Evolutionary conservation across 2,113 vertebrate species (phyloP), one percentile per base, ranked within the genome.

Genomic region (Indicator maculatus): DNA sequence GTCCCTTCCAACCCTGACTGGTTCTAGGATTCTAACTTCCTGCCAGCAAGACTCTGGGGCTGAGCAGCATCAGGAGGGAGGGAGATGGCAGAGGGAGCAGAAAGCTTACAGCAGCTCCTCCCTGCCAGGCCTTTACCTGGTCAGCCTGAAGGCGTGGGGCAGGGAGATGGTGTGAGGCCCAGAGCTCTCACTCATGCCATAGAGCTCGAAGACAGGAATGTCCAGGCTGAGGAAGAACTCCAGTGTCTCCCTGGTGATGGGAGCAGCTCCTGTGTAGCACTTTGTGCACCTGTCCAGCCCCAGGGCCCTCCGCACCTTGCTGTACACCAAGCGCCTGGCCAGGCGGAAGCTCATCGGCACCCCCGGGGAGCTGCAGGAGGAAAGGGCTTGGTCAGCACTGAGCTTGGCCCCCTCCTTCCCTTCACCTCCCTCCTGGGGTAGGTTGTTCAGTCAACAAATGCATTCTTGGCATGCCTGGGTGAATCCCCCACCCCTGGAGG

Each of bases 221-320:
- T 99, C 98, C 39, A 99, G 97, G 84, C 99, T 99, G n/a, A 99
- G 90, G 64, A 99, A 99, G 96, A 99, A 99, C 45, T 99, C 98
- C 45, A 98, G 89, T 0, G 98, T 99, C 26, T 99, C 98, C 53
- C 97, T 98, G 93, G 98, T 96, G 66, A 99, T 99, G 58, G 99
- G 98, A 1, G 98, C 99, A 0, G 99, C 99, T 6, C 98, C 98
- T 0, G 99, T 98, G 96, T 98, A 98, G 88, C 98, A 99, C 71
- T 78, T 97, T 5, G 28, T 96, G 97, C 99, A 99, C 53, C 97
- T 98, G 36, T 99, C 98, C 94, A 99, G 90, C 6, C 99, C 99
- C 6, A 99, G 90, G 5, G 98, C 98, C 59, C 94, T 98, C 6
- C 98, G 98, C 52, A 99, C 98, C 67, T 98, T 99, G 88, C 93